Conservation (phyloP, 2,888 invertebrate species). For the Belgica antarctica region DNA sequence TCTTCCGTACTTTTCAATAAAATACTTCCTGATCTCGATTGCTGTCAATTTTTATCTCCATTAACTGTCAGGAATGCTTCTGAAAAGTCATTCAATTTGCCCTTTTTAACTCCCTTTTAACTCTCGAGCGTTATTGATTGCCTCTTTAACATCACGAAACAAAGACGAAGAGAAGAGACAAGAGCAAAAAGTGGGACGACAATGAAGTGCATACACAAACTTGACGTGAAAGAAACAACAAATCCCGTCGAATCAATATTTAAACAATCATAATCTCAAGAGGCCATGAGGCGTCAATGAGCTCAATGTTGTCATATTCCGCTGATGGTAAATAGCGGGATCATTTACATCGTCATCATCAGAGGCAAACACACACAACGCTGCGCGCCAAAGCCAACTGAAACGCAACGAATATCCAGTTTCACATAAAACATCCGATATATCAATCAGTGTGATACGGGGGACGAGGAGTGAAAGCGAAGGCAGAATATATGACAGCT, state of each 20-base stretch:
- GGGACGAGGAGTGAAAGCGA: not conserved
- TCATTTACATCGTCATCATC: slow-evolving; percentile 34
- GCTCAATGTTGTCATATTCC: slow-evolving; percentile 31
- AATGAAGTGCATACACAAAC: slow-evolving; percentile 23
- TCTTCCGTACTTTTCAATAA: too few species aligned
- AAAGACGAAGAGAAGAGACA: not conserved
- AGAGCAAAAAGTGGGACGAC: too few species aligned
- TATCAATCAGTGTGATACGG: slow-evolving; percentile 12
- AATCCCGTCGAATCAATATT: slow-evolving; percentile 37
- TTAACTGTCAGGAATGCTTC: too few species aligned
- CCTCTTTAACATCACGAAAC: not conserved
- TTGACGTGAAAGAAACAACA: not conserved
- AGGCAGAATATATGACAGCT: not conserved
- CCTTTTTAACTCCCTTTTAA: slow-evolving; percentile 1
- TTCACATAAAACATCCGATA: slow-evolving; percentile 29
- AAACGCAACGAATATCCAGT: slow-evolving; percentile 4
- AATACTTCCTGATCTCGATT: not conserved
- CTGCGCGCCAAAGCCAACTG: not conserved
- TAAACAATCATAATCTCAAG: slow-evolving; percentile 42
- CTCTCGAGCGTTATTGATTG: not conserved
- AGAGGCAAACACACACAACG: not conserved
- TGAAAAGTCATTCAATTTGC: not conserved
- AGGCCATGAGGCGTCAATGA: slow-evolving; percentile 26
- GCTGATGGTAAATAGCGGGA: slow-evolving; percentile 40
- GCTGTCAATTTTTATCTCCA: not conserved